Conservation (phyloP, 2,797 vertebrate species). For the Avahi laniger region DNA sequence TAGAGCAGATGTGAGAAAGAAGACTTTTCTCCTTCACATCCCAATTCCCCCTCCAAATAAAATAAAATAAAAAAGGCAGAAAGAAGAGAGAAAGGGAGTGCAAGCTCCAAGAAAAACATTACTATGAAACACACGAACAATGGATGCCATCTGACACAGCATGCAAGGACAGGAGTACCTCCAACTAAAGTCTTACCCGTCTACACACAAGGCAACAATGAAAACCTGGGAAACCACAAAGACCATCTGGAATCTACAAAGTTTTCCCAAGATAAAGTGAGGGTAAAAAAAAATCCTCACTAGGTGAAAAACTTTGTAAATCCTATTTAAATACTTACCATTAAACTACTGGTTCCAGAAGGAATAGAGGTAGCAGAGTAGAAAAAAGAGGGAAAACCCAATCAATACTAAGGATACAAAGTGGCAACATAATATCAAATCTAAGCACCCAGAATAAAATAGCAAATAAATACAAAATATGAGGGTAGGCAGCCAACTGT, state of each 20-base stretch:
- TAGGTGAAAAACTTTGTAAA: constrained; percentile 86
- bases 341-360: constrained; percentile 85
- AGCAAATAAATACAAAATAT: constrained; percentile 9
- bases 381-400: constrained; percentile 74
- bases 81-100: constrained; percentile 67
- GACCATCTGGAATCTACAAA: constrained; percentile 82
- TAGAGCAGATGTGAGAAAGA: neutral
- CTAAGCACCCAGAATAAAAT: constrained; percentile 37
- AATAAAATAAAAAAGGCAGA: constrained; percentile 51
- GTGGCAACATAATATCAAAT: constrained; percentile 56
- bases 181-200: constrained; percentile 46
- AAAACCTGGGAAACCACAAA: constrained; percentile 81
- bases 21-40: constrained; percentile 14
- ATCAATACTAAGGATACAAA: constrained; percentile 71
- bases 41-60: neutral
- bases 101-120: constrained; percentile 78
- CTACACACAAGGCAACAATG: constrained; percentile 79
- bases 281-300: constrained; percentile 76
- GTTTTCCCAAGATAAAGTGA: constrained; percentile 83
- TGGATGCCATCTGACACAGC: constrained; percentile 80
- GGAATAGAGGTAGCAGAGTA: constrained; percentile 85
- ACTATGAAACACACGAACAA: constrained; percentile 75
- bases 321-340: constrained; percentile 86
- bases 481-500: neutral
- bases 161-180: constrained; percentile 79